Percentiles rank a stretch among this genome's conserved stretches.
These are phyloP conservation scores for Osmerus eperlanus DNA, from an alignment of 2,113 vertebrate species.

Conservation along the genomic window DNA sequence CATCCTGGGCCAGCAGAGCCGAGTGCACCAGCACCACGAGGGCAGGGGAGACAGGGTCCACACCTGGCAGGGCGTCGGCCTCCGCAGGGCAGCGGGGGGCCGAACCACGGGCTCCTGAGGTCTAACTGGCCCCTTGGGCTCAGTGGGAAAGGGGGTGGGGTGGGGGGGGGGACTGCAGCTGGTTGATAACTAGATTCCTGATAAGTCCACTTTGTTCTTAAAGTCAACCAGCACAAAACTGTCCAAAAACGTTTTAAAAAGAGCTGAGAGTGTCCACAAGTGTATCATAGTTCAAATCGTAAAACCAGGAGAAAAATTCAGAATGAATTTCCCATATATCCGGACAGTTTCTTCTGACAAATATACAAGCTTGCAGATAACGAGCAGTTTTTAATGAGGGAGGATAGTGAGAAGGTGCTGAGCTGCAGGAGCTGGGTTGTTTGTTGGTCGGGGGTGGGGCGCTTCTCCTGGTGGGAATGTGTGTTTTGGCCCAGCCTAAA, in stretches of 20 bases:
- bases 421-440: not conserved
- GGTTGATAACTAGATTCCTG: not conserved
- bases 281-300: not conserved
- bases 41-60: constrained; percentile 42
- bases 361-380: constrained; percentile 9
- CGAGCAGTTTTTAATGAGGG: constrained; percentile 19
- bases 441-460: not conserved
- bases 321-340: not conserved
- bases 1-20: constrained; percentile 79
- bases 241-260: not conserved
- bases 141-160: constrained; percentile 9
- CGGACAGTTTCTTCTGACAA: constrained; percentile 8
- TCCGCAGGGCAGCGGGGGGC: constrained; percentile 56
- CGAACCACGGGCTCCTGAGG: constrained; percentile 29
- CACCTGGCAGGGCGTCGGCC: constrained; percentile 35
- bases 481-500: constrained; percentile 10
- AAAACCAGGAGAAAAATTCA: not conserved
- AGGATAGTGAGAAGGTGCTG: constrained; percentile 1
- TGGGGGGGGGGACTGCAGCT: not conserved
- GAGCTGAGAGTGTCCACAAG: not conserved
- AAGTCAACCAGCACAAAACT: not conserved
- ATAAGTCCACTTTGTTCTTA: not conserved
- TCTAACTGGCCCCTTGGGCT: constrained; percentile 1
- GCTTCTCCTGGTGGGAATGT: not conserved
- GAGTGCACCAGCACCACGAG: constrained; percentile 64